These are phyloP conservation scores for Caenorhabditis sp. DNA, from an alignment of 2,888 invertebrate species.

Conservation along the genomic window DNA sequence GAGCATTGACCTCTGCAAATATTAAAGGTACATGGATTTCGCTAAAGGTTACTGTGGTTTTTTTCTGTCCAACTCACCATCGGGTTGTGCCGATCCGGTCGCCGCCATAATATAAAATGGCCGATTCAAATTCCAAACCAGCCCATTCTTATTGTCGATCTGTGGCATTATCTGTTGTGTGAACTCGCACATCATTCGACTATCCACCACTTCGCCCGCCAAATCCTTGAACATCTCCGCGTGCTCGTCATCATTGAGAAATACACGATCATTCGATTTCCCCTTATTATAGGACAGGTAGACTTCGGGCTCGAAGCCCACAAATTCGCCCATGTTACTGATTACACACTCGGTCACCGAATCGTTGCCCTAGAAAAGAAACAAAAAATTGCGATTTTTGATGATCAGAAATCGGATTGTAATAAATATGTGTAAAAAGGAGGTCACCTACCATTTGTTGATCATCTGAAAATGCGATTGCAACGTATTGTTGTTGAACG, in stretches of 20 bases:
- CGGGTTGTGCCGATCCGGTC: slow-evolving; percentile 67
- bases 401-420: background rate
- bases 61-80: no score
- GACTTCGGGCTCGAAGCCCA: slow-evolving; percentile 62
- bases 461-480: slow-evolving; percentile 65
- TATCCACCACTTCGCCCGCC: slow-evolving; percentile 56
- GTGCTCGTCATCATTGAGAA: slow-evolving; percentile 52
- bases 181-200: slow-evolving; percentile 59
- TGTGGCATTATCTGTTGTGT: slow-evolving; percentile 64
- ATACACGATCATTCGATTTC: slow-evolving; percentile 62
- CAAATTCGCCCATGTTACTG: slow-evolving; percentile 52
- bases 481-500: slow-evolving; percentile 66
- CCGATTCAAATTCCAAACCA: slow-evolving; percentile 60
- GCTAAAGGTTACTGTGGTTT: no score
- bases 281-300: slow-evolving; percentile 66
- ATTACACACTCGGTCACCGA: slow-evolving; percentile 66
- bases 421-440: background rate
- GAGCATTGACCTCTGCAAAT: slow-evolving; percentile 64
- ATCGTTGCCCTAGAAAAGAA: slow-evolving; percentile 61
- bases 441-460: slow-evolving; percentile 52
- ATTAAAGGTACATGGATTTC: no score
- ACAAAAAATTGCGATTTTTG: background rate
- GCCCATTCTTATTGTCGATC: slow-evolving; percentile 53
- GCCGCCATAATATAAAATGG: slow-evolving; percentile 66
- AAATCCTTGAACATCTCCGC: slow-evolving; percentile 35